These are phyloP conservation scores for Haemorhous mexicanus DNA, from an alignment of 2,113 vertebrate species.

Conservation along the genomic window DNA sequence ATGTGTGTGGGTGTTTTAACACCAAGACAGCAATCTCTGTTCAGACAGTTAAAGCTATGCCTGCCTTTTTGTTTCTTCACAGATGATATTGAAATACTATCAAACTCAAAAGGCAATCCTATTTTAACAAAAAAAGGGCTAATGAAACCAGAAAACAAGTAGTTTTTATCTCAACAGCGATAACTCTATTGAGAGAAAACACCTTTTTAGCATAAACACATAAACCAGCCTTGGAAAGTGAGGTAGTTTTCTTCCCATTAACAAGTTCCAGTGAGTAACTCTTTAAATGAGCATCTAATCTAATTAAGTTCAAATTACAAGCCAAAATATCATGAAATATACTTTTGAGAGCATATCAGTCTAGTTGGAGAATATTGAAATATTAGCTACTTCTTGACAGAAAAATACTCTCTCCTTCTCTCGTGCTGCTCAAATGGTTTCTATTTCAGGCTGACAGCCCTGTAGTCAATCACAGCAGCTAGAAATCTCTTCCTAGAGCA, in stretches of 20 bases:
- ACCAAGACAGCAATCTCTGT: neutral
- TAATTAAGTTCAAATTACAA: neutral
- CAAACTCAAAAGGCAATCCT: neutral
- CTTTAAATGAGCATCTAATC: neutral
- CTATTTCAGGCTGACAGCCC: neutral
- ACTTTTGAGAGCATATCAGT: neutral
- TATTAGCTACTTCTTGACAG: neutral
- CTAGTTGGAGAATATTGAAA: neutral
- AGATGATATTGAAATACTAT: neutral
- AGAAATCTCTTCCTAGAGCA: neutral
- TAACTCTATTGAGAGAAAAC: neutral
- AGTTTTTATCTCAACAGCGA: neutral
- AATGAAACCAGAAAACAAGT: neutral
- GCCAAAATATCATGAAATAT: neutral
- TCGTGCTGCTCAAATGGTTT: neutral
- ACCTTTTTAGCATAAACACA: neutral
- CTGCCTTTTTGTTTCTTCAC: neutral
- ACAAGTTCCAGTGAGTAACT: neutral
- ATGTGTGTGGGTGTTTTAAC: neutral
- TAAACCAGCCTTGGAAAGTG: neutral
- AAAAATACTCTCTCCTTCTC: constrained; percentile 2
- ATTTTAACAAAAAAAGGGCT: neutral
- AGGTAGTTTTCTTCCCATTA: neutral
- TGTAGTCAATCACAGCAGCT: neutral
- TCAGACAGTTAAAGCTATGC: neutral